Evolutionary conservation across 2,113 vertebrate species (phyloP).

Genomic region (Petaurus breviceps): DNA sequence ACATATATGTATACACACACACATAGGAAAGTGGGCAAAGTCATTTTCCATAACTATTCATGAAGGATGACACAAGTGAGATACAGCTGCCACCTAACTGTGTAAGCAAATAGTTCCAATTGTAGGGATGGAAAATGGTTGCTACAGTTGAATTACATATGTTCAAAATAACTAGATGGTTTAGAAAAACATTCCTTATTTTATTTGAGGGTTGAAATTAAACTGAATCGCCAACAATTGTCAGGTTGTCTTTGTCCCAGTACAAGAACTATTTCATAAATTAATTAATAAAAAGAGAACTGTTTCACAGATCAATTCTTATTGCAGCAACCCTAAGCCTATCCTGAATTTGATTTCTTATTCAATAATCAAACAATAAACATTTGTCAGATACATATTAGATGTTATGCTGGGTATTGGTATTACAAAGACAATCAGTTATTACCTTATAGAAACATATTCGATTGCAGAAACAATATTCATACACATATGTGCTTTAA

Average conservation of each 20-base stretch:
- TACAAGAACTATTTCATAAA: too few species aligned
- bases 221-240: background rate
- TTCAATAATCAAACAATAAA: background rate
- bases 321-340: accelerated
- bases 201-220: background rate
- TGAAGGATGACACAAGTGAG: background rate
- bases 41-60: conserved; percentile 14
- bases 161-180: background rate
- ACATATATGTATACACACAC: background rate
- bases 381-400: background rate
- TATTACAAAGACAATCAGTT: background rate
- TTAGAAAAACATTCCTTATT: background rate
- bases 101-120: background rate
- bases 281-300: background rate
- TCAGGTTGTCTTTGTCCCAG: background rate
- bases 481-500: background rate
- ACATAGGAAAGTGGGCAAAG: background rate
- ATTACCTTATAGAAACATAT: background rate
- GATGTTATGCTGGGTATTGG: background rate
- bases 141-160: background rate
- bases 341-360: background rate
- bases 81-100: background rate
- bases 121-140: background rate
- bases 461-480: background rate
- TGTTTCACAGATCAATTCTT: background rate